phyloP scores from a whole-genome alignment of 2,797 vertebrate genomes.

The Gobionotothen gibberifrons region DNA sequence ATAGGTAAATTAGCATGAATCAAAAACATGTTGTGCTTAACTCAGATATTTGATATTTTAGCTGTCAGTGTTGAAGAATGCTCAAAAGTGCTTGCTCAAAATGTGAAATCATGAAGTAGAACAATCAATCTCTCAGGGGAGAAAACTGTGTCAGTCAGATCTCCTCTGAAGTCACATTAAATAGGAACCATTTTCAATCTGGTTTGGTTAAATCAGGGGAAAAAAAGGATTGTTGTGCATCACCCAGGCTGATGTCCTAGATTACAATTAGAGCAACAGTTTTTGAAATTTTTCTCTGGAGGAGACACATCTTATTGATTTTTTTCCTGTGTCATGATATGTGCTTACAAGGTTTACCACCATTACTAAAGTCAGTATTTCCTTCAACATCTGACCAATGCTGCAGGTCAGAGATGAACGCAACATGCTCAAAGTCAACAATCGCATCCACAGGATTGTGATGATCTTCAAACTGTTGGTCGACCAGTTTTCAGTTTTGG shows the following conservation, averaged over 20 bases:
- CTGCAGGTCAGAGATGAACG: conserved; percentile 92
- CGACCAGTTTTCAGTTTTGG: conserved; percentile 93
- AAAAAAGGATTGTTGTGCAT: conserved; percentile 7
- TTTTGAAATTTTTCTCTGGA: neutral
- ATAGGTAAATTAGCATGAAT: neutral
- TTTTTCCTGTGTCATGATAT: neutral
- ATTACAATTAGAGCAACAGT: neutral
- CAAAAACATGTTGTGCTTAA: neutral
- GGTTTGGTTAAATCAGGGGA: conserved; percentile 7
- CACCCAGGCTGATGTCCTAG: neutral
- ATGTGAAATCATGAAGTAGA: neutral
- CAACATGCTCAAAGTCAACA: conserved; percentile 96
- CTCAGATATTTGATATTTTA: neutral
- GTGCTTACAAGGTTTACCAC: neutral
- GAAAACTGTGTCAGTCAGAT: neutral
- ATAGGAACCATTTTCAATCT: neutral
- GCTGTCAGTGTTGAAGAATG: neutral
- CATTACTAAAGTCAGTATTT: neutral
- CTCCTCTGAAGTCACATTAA: neutral
- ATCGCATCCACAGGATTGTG: conserved; percentile 91
- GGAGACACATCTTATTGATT: neutral
- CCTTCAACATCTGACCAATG: neutral
- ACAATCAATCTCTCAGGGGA: conserved; percentile 1
- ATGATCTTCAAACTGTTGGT: conserved; percentile 92
- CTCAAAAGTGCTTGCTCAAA: neutral